Evolutionary conservation across 2,113 vertebrate genomes (phyloP).

Genomic region (Amphiprion ocellaris): DNA sequence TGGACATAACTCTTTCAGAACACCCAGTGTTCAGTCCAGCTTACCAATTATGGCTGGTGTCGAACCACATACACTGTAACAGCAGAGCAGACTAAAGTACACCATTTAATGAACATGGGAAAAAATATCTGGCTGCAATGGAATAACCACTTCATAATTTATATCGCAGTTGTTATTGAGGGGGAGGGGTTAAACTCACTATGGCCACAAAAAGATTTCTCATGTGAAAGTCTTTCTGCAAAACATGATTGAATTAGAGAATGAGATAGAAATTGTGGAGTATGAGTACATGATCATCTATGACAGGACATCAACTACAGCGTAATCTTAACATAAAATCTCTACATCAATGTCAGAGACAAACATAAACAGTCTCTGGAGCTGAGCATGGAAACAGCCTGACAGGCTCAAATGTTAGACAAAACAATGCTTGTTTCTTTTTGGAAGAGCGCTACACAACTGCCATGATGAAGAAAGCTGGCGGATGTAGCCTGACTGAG

Average conservation of each 20-base stretch:
- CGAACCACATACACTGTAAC: conserved; percentile 80
- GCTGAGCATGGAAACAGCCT: conserved; percentile 53
- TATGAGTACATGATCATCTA: conserved; percentile 43
- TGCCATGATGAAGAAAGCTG: conserved; percentile 40
- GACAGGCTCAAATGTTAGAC: conserved; percentile 42
- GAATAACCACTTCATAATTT: conserved; percentile 79
- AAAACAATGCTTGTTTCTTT: conserved; percentile 63
- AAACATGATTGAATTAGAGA: conserved; percentile 63
- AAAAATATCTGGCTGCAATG: conserved; percentile 80
- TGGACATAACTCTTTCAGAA: conserved; percentile 82
- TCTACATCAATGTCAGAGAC: conserved; percentile 52
- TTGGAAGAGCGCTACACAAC: conserved; percentile 44
- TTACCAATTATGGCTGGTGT: conserved; percentile 82
- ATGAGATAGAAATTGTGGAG: conserved; percentile 50
- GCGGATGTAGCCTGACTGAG: conserved; percentile 49
- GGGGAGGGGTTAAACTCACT: conserved; percentile 53
- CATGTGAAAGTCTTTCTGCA: conserved; percentile 73
- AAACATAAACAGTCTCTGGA: conserved; percentile 66
- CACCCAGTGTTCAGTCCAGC: conserved; percentile 79
- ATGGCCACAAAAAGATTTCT: conserved; percentile 72
- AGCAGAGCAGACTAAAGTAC: conserved; percentile 79
- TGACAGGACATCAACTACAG: conserved; percentile 63
- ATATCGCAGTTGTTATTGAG: conserved; percentile 76
- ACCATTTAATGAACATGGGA: conserved; percentile 85
- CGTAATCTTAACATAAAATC: conserved; percentile 47